Percentiles rank a stretch among this genome's conserved stretches.
These are phyloP conservation scores for Oncorhynchus tshawytscha DNA, from an alignment of 2,113 vertebrate genomes.

Conservation along the genomic window DNA sequence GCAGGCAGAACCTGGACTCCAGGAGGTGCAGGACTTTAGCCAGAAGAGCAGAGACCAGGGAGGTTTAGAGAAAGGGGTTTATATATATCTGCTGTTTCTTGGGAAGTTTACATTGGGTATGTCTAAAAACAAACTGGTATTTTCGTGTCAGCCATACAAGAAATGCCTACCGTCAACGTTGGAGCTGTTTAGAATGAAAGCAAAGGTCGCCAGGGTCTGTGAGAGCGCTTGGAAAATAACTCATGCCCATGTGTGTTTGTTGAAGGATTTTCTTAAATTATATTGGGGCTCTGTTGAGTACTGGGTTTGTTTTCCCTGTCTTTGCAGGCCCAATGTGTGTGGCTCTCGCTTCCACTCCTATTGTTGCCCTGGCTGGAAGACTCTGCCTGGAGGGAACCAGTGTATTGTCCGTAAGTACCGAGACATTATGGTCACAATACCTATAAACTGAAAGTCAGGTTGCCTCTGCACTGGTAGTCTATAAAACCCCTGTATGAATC, in stretches of 20 bases:
- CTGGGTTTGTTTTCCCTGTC: slow-evolving; percentile 44
- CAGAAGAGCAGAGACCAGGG: neutral
- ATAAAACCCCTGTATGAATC: too few relatives aligned
- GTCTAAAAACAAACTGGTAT: slow-evolving; percentile 52
- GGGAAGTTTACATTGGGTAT: slow-evolving; percentile 38
- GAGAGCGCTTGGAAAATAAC: slow-evolving; percentile 36
- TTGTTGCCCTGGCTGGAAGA: slow-evolving; percentile 98
- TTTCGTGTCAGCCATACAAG: slow-evolving; percentile 11
- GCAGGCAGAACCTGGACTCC: neutral
- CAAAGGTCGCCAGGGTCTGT: slow-evolving; percentile 21
- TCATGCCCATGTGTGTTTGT: slow-evolving; percentile 45
- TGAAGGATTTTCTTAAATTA: slow-evolving; percentile 32
- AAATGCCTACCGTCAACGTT: slow-evolving; percentile 24
- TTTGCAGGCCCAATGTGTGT: slow-evolving; percentile 91
- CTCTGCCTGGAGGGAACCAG: slow-evolving; percentile 93
- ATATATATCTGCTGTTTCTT: slow-evolving; percentile 32
- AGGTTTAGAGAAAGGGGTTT: slow-evolving; percentile 9
- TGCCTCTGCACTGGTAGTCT: neutral
- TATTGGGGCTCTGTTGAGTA: slow-evolving; percentile 31
- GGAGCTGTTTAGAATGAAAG: slow-evolving; percentile 50
- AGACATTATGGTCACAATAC: slow-evolving; percentile 12
- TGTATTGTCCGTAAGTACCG: slow-evolving; percentile 97
- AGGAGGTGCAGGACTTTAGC: neutral
- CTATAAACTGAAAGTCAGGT: neutral
- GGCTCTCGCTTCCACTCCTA: slow-evolving; percentile 98